These are phyloP conservation scores for Gymnosoma rotundatum DNA, from an alignment of 2,888 invertebrate genomes.

Conservation along the genomic window DNA sequence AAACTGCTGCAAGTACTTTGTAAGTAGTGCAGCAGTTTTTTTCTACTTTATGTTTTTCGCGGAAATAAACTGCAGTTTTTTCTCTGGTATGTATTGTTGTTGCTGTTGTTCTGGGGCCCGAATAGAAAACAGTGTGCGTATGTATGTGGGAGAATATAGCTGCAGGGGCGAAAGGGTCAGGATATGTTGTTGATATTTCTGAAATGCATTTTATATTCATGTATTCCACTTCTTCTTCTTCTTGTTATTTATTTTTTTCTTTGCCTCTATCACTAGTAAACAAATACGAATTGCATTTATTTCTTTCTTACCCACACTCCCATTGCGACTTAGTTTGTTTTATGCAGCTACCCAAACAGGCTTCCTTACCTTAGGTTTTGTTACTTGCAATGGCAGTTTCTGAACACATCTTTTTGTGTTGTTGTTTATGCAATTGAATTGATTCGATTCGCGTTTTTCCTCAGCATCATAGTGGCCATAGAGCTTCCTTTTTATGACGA, in stretches of 20 bases:
- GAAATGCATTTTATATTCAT: conserved; percentile 61
- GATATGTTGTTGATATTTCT: conserved; percentile 24
- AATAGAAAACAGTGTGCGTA: conserved; percentile 59
- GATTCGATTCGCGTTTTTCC: conserved; percentile 55
- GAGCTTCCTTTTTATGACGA: background rate
- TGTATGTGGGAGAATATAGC: conserved; percentile 33
- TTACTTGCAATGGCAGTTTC: conserved; percentile 55
- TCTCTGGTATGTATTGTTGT: conserved; percentile 53
- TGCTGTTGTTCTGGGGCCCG: conserved; percentile 58
- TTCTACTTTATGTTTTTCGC: conserved; percentile 57
- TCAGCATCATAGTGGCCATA: conserved; percentile 16
- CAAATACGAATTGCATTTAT: conserved; percentile 48
- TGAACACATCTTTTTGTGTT: conserved; percentile 13
- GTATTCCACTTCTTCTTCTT: conserved; percentile 61
- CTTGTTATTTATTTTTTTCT: conserved; percentile 69
- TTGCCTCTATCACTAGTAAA: conserved; percentile 15
- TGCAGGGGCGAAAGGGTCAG: background rate
- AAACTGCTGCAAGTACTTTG: conserved; percentile 67
- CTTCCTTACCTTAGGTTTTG: conserved; percentile 64
- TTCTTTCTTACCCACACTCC: conserved; percentile 31
- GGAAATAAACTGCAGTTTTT: conserved; percentile 68
- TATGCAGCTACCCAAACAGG: conserved; percentile 21
- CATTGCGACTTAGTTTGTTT: conserved; percentile 50
- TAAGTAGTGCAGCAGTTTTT: conserved; percentile 43
- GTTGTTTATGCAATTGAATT: conserved; percentile 62